phyloP scores from a whole-genome alignment of 2,797 vertebrate genomes.

The Tinamus major region DNA sequence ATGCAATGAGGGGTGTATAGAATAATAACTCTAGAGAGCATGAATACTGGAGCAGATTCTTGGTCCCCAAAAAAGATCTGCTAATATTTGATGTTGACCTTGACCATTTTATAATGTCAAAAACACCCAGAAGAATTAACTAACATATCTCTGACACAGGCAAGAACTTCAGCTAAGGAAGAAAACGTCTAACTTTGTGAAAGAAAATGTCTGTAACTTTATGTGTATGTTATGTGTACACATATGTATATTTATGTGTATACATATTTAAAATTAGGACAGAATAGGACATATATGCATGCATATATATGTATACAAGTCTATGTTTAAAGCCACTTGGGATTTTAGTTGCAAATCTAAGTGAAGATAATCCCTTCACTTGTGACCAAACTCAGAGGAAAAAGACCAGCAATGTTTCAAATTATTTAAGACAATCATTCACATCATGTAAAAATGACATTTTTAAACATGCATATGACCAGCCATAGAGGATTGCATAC shows the following conservation, averaged over 20 bases:
- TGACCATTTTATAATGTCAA: conserved; percentile 58
- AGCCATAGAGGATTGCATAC: conserved; percentile 38
- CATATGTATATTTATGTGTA: too few species aligned
- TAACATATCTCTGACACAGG: conserved; percentile 46
- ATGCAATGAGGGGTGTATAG: neutral
- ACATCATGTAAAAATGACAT: conserved; percentile 44
- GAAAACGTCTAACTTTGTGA: neutral
- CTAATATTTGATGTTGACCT: conserved; percentile 39
- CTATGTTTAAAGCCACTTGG: conserved; percentile 60
- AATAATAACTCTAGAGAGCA: neutral
- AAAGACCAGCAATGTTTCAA: neutral
- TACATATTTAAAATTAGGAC: too few species aligned
- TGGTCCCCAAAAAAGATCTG: neutral
- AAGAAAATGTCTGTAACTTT: too few species aligned
- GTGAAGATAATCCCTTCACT: conserved; percentile 46
- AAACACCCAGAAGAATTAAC: conserved; percentile 69
- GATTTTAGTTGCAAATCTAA: conserved; percentile 67
- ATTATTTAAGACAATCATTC: conserved; percentile 61
- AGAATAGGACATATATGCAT: too few species aligned
- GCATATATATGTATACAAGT: neutral
- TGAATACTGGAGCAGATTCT: neutral
- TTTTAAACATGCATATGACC: conserved; percentile 42
- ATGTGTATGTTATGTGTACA: too few species aligned
- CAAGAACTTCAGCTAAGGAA: conserved; percentile 61
- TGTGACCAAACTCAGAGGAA: conserved; percentile 23